A percentile compares a stretch with the other conserved stretches of the same genome.
Conservation (phyloP, 2,113 vertebrate species). For the Xenopus tropicalis region UCB_Xtro_10.0 CM004445.2:29923001-29923500, state of each 20-base stretch:
- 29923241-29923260: constrained; percentile 34
- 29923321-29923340: not conserved
- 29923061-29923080: constrained; percentile 49
- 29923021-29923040: constrained; percentile 33
- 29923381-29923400: too few relatives aligned
- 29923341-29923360: not conserved
- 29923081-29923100: constrained; percentile 57
- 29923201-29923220: constrained; percentile 56
- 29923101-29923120: constrained; percentile 47
- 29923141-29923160: constrained; percentile 49
- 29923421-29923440: too few relatives aligned
- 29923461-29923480: too few relatives aligned
- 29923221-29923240: constrained; percentile 38
- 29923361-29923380: not conserved
- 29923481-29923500: too few relatives aligned
- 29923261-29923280: not conserved
- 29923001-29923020: constrained; percentile 36
- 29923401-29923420: too few relatives aligned
- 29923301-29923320: not conserved
- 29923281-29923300: not conserved
- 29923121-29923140: constrained; percentile 35
- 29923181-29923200: constrained; percentile 57
- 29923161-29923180: constrained; percentile 42
- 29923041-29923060: constrained; percentile 27
- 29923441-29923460: too few relatives aligned